Conservation (phyloP, 2,888 invertebrate genomes). For the Mongoloraphidia duomilia region DNA sequence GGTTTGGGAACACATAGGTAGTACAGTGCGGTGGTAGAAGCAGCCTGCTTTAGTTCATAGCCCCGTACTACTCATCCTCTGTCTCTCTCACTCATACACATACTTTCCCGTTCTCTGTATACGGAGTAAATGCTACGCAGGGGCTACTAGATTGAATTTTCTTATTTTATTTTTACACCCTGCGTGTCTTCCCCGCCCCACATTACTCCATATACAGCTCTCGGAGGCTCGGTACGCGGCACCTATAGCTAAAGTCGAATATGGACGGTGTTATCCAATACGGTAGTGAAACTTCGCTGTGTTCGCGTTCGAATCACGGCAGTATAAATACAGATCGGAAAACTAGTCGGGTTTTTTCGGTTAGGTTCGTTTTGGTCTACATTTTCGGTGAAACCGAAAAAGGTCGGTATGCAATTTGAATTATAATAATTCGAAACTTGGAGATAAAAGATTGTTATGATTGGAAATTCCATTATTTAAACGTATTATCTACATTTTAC, state of each 20-base stretch:
- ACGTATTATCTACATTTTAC: no score
- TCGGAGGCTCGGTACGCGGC: neutral
- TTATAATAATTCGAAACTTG: conserved; percentile 32
- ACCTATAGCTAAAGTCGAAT: conserved; percentile 7
- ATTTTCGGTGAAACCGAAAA: conserved; percentile 14
- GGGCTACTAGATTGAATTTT: conserved; percentile 32
- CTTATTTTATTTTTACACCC: conserved; percentile 32
- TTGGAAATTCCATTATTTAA: no score
- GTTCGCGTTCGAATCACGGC: no score
- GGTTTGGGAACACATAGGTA: no score
- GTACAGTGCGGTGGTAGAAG: no score
- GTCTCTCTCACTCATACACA: no score
- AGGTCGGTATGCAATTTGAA: neutral
- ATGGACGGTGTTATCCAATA: conserved; percentile 12
- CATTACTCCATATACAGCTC: conserved; percentile 17
- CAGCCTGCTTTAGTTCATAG: no score
- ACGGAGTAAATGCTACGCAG: conserved; percentile 19
- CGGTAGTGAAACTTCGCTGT: neutral
- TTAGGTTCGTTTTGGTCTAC: no score
- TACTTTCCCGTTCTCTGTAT: neutral
- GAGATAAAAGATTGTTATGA: no score
- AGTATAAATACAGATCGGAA: neutral
- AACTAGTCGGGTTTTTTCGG: conserved; percentile 1
- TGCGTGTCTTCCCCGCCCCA: conserved; percentile 16
- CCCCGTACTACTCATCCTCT: no score